Evolutionary conservation across 2,113 vertebrate species (phyloP).

Genomic region (Pachypanchax playfairii): DNA sequence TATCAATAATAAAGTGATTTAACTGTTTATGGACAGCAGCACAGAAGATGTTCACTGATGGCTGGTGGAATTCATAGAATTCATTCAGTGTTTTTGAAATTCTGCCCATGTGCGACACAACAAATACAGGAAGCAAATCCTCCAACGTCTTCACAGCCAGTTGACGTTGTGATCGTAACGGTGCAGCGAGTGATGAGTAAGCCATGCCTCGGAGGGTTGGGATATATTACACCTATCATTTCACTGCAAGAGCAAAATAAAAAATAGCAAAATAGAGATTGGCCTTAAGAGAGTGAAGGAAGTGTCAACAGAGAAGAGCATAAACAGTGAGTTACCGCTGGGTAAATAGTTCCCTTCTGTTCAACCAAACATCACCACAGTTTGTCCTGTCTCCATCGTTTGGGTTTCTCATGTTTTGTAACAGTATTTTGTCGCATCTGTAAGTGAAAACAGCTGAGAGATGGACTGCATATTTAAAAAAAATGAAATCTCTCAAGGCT

Average conservation of each 20-base stretch:
- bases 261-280: conserved; percentile 31
- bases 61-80: conserved; percentile 19
- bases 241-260: conserved; percentile 28
- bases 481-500: not conserved
- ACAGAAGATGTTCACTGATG: conserved; percentile 3
- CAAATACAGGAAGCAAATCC: conserved; percentile 42
- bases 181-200: conserved; percentile 66
- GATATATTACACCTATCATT: conserved; percentile 59
- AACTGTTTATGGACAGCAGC: not conserved
- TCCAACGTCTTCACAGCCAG: conserved; percentile 38
- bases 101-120: not conserved
- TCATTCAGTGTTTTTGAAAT: conserved; percentile 11
- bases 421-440: not conserved
- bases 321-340: conserved; percentile 19
- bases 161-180: conserved; percentile 43
- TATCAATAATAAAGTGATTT: not conserved
- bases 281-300: conserved; percentile 16
- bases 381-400: not conserved
- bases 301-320: conserved; percentile 21
- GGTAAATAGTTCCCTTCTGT: conserved; percentile 20
- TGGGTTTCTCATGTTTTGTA: not conserved
- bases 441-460: not conserved
- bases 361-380: not conserved
- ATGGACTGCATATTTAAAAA: not conserved
- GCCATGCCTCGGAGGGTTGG: conserved; percentile 43